A percentile compares a stretch with the other conserved stretches of the same genome.
These are phyloP conservation scores for Chloropsis hardwickii DNA, from an alignment of 2,113 vertebrate genomes.

Conservation along the genomic window DNA sequence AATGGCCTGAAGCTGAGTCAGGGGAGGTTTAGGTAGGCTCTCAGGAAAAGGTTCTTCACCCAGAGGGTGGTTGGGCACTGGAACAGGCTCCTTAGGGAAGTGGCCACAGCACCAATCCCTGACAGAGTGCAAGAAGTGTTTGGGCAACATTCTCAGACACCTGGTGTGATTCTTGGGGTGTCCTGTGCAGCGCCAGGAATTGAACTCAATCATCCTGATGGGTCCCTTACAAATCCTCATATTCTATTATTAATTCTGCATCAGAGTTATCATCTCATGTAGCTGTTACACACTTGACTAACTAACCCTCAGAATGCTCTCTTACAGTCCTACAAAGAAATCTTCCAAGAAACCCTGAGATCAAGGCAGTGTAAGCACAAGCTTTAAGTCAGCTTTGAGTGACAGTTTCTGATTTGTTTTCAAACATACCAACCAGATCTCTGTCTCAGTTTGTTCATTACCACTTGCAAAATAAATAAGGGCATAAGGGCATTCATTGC, in stretches of 20 bases:
- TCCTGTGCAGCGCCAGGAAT: background rate
- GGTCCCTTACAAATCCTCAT: background rate
- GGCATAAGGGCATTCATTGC: background rate
- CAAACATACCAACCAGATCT: background rate
- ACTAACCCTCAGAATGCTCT: background rate
- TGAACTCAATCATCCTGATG: background rate
- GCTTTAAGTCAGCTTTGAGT: conserved; percentile 2
- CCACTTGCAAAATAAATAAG: background rate
- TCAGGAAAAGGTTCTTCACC: background rate
- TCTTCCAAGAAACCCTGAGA: conserved; percentile 22
- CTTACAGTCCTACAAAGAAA: background rate
- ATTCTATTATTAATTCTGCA: background rate
- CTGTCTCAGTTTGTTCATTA: background rate
- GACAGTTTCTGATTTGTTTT: conserved; percentile 30
- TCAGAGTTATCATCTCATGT: background rate
- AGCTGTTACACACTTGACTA: background rate
- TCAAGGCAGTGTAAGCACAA: conserved; percentile 17
- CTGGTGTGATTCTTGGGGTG: background rate
- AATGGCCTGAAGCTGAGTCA: background rate
- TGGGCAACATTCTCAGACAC: background rate
- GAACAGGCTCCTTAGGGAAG: background rate
- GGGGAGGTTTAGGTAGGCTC: background rate
- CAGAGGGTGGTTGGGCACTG: background rate
- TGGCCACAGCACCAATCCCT: background rate
- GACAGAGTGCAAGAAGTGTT: background rate